phyloP scores from a whole-genome alignment of 1,140 invertebrate species.

The Pachypeltis micranthus region DNA sequence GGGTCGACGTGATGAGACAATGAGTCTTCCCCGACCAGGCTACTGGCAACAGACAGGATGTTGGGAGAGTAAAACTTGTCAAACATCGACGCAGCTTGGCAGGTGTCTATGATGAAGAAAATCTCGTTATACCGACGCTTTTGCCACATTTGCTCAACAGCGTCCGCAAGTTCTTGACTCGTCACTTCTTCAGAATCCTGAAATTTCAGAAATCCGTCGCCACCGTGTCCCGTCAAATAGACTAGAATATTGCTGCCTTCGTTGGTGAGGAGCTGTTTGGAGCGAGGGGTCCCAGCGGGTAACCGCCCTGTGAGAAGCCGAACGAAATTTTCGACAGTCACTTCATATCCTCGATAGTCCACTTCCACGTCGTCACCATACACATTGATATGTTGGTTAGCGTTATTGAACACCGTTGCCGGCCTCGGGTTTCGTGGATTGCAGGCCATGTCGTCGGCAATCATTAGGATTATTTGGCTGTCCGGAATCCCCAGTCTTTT shows the following conservation, averaged over 20 bases:
- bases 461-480: constrained; percentile 92
- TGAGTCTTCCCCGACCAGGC: constrained; percentile 89
- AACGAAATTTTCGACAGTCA: constrained; percentile 98
- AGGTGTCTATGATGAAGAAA: constrained; percentile 98
- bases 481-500: constrained; percentile 96
- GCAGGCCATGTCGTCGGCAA: constrained; percentile 99
- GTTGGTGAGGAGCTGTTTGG: constrained; percentile 90
- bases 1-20: constrained; percentile 86
- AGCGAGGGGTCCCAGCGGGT: constrained; percentile 79
- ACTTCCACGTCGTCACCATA: constrained; percentile 99
- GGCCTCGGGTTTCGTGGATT: constrained; percentile 94
- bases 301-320: constrained; percentile 85
- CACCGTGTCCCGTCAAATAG: constrained; percentile 94
- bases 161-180: constrained; percentile 96
- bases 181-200: constrained; percentile 99
- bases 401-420: constrained; percentile 97
- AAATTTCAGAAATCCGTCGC: constrained; percentile 98
- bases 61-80: constrained; percentile 97
- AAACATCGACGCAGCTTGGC: constrained; percentile 98
- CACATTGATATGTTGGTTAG: constrained; percentile 95
- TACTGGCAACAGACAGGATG: constrained; percentile 91
- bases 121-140: constrained; percentile 96
- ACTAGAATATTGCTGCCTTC: constrained; percentile 95
- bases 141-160: constrained; percentile 99
- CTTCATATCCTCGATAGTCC: constrained; percentile 96